These are phyloP conservation scores for Ceuthmochares aereus DNA, from an alignment of 2,113 vertebrate genomes.

Conservation along the genomic window DNA sequence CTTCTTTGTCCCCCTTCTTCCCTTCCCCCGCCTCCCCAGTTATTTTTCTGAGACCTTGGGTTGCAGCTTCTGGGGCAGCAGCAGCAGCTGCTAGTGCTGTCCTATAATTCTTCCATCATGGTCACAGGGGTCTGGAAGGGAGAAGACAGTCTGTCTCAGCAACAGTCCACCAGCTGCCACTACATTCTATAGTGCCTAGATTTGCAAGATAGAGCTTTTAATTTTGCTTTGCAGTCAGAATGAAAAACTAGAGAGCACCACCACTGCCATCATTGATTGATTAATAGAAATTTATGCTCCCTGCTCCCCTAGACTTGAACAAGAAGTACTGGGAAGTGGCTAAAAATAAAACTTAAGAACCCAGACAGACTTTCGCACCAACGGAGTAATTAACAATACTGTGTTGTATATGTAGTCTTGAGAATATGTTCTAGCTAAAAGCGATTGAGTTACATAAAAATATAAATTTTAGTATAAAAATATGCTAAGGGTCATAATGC, in stretches of 20 bases:
- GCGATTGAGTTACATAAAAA: neutral
- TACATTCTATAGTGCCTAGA: conserved; percentile 38
- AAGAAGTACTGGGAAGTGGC: conserved; percentile 40
- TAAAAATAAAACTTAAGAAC: conserved; percentile 43
- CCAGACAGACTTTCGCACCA: neutral
- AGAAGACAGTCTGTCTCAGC: conserved; percentile 67
- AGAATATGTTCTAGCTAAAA: neutral
- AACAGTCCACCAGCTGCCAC: conserved; percentile 69
- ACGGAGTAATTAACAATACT: neutral
- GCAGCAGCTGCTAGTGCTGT: conserved; percentile 71
- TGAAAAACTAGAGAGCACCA: conserved; percentile 45
- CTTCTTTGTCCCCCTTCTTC: conserved; percentile 50
- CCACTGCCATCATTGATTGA: conserved; percentile 59
- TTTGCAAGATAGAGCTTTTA: conserved; percentile 70
- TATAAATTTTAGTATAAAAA: neutral
- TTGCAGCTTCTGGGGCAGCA: conserved; percentile 66
- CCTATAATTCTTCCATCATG: conserved; percentile 68
- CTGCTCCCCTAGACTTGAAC: neutral
- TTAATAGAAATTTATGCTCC: conserved; percentile 45
- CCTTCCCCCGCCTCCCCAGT: conserved; percentile 51
- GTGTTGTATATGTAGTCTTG: neutral
- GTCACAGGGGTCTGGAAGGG: conserved; percentile 67
- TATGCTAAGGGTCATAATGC: neutral
- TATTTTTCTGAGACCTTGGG: conserved; percentile 64
- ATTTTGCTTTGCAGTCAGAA: conserved; percentile 69